Conservation (phyloP, 2,113 vertebrate genomes). For the Aviceda subcristata region DNA sequence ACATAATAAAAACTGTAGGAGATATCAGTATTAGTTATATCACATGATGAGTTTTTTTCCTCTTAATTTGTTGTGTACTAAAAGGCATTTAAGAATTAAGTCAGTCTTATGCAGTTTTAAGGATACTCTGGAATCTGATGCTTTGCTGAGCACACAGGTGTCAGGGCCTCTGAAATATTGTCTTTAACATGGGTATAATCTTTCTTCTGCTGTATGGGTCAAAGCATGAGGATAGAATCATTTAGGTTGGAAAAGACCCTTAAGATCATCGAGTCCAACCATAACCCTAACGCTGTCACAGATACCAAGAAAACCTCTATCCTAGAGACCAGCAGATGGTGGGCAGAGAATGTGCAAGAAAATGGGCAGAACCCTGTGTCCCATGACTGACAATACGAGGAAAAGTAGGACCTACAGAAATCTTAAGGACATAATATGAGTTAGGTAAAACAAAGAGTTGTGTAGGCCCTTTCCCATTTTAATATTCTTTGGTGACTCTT, state of each 20-base stretch:
- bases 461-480: neutral
- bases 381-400: neutral
- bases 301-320: neutral
- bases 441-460: neutral
- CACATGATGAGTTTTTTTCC: neutral
- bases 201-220: neutral
- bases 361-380: fast-evolving
- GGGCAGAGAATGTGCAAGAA: neutral
- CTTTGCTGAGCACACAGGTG: neutral
- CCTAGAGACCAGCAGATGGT: neutral
- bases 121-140: neutral
- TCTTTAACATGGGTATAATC: neutral
- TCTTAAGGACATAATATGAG: neutral
- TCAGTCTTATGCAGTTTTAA: neutral
- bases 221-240: neutral
- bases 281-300: neutral
- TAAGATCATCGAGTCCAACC: neutral
- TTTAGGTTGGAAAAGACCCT: neutral
- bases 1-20: neutral
- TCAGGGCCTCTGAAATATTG: neutral
- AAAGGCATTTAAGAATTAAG: neutral
- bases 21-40: neutral
- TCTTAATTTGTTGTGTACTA: neutral
- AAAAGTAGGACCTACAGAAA: neutral
- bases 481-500: neutral